Percentiles rank a stretch among this genome's conserved stretches.
These are phyloP conservation scores for Antheraea assamensis DNA, from an alignment of 2,888 invertebrate species.

Conservation along the genomic window DNA sequence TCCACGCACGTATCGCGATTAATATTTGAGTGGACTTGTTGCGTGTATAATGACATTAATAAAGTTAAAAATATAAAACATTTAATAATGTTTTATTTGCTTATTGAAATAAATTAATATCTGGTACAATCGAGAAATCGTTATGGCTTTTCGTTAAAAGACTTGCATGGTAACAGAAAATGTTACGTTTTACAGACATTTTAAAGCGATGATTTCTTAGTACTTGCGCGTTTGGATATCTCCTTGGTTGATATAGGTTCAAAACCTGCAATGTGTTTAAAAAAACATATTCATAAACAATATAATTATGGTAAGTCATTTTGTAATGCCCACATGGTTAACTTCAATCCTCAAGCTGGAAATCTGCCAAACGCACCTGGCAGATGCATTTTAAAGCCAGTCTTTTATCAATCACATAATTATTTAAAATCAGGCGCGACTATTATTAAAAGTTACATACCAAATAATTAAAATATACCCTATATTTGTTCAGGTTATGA, in stretches of 20 bases:
- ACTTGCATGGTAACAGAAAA: background rate
- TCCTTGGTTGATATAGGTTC: background rate
- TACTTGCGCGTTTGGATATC: background rate
- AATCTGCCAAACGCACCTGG: no score
- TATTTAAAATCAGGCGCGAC: no score
- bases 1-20: conserved; percentile 53
- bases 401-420: no score
- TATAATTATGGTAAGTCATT: no score
- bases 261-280: background rate
- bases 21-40: conserved; percentile 49
- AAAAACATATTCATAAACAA: no score
- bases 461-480: no score
- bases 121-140: background rate
- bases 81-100: background rate
- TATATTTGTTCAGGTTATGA: no score
- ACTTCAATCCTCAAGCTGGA: no score
- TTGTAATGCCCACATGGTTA: no score
- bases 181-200: background rate
- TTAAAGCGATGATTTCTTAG: background rate
- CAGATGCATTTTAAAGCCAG: no score
- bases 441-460: no score
- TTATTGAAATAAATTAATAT: background rate
- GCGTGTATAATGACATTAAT: conserved; percentile 26
- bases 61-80: background rate
- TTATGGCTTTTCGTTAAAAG: background rate